phyloP scores from a whole-genome alignment of 1,140 invertebrate genomes.

The Heliconius hermathena region DNA sequence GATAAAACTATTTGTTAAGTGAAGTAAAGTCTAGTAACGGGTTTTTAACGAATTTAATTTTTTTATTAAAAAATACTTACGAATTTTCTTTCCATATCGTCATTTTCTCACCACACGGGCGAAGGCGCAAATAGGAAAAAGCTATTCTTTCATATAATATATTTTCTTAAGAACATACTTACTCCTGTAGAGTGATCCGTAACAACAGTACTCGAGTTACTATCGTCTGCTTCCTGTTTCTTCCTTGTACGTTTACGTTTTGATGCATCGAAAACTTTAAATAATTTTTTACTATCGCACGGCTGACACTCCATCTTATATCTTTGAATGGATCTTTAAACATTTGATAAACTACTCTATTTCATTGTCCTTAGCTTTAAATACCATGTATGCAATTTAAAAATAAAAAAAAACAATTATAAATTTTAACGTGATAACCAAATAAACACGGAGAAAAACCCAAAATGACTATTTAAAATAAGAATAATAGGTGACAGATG shows the following conservation, averaged over 20 bases:
- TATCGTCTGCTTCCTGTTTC: slow-evolving; percentile 61
- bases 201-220: slow-evolving; percentile 51
- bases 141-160: background rate
- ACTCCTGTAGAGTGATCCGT: slow-evolving; percentile 65
- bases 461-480: slow-evolving; percentile 45
- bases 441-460: slow-evolving; percentile 50
- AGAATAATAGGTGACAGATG: slow-evolving; percentile 34
- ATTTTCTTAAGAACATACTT: slow-evolving; percentile 50
- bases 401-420: slow-evolving; percentile 45
- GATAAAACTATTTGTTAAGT: too few species aligned
- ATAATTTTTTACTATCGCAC: slow-evolving; percentile 76
- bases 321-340: slow-evolving; percentile 55
- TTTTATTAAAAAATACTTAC: too few species aligned
- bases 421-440: slow-evolving; percentile 57
- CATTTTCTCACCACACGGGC: too few species aligned
- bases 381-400: slow-evolving; percentile 32
- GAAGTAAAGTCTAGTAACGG: too few species aligned
- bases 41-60: too few species aligned
- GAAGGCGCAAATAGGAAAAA: background rate
- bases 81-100: too few species aligned
- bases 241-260: slow-evolving; percentile 65
- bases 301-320: slow-evolving; percentile 71
- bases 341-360: slow-evolving; percentile 50
- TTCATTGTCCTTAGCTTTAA: slow-evolving; percentile 26
- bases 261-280: slow-evolving; percentile 72